A percentile compares a stretch with the other conserved stretches of the same genome.
Evolutionary conservation across 2,888 invertebrate species (phyloP).

Genomic region (Helleia helle): DNA sequence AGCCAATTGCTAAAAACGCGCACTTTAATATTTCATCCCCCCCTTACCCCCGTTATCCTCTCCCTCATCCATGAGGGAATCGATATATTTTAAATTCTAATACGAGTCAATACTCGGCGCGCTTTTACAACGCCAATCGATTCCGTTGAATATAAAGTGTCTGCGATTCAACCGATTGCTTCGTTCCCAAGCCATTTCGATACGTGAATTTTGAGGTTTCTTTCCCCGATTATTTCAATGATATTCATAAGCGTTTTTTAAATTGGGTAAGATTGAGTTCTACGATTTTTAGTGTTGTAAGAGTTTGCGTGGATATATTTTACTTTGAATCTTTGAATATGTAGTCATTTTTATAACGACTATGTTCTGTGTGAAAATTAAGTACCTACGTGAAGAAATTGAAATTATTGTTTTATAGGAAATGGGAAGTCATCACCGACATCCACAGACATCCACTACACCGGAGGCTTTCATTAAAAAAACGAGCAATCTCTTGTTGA

Average conservation of each 20-base stretch:
- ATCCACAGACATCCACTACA: too few species aligned
- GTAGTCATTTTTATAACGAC: too few species aligned
- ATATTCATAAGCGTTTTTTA: constrained; percentile 7
- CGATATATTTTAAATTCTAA: constrained; percentile 68
- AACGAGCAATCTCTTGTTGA: too few species aligned
- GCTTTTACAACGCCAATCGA: constrained; percentile 56
- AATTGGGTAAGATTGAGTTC: neutral
- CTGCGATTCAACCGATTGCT: constrained; percentile 20
- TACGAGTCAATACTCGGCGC: constrained; percentile 46
- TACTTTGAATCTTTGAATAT: too few species aligned
- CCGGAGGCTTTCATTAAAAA: too few species aligned
- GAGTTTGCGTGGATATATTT: too few species aligned
- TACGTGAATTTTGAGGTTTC: constrained; percentile 7
- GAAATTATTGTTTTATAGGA: too few species aligned
- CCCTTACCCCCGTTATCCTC: too few species aligned
- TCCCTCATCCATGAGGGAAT: constrained; percentile 44
- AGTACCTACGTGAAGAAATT: too few species aligned
- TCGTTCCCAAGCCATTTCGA: constrained; percentile 19
- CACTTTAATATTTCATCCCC: constrained; percentile 54
- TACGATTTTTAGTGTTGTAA: too few species aligned
- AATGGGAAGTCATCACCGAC: too few species aligned
- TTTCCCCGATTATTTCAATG: constrained; percentile 4
- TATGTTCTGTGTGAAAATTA: too few species aligned
- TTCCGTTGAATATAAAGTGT: constrained; percentile 55
- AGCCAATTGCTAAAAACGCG: constrained; percentile 52